These are phyloP conservation scores for Platycercus adscitus DNA, from an alignment of 2,113 vertebrate species.

Conservation along the genomic window DNA sequence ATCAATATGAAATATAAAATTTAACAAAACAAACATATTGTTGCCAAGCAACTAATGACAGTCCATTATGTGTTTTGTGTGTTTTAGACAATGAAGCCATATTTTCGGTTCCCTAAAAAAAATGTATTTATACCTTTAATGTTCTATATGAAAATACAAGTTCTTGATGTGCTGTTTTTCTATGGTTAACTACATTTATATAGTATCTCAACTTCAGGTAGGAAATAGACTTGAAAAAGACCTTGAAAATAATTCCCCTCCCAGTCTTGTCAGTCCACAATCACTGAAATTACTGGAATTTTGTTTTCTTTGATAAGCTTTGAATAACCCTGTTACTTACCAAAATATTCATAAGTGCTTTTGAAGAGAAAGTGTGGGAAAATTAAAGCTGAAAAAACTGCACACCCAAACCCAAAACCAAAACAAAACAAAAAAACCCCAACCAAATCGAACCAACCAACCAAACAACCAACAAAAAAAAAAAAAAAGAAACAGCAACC, in stretches of 20 bases:
- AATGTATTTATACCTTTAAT: not conserved
- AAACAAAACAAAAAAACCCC: no score
- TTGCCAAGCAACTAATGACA: not conserved
- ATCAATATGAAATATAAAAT: not conserved
- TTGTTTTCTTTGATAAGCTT: not conserved
- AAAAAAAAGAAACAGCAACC: not conserved
- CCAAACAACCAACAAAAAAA: no score
- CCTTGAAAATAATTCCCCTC: not conserved
- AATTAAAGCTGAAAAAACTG: not conserved
- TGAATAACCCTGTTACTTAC: not conserved
- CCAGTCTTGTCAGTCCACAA: not conserved
- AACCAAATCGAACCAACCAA: no score
- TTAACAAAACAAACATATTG: not conserved
- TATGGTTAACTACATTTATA: not conserved
- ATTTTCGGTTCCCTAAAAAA: not conserved
- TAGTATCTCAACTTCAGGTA: not conserved
- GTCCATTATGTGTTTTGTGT: not conserved
- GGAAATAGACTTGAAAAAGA: not conserved
- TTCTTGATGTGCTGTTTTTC: not conserved
- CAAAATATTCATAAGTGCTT: not conserved
- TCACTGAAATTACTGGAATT: not conserved
- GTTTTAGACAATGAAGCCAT: not conserved
- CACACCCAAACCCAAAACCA: no score
- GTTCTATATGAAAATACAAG: not conserved
- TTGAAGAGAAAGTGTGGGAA: not conserved